Evolutionary conservation across 2,888 invertebrate genomes (phyloP).

Genomic region (Atherix ibis): DNA sequence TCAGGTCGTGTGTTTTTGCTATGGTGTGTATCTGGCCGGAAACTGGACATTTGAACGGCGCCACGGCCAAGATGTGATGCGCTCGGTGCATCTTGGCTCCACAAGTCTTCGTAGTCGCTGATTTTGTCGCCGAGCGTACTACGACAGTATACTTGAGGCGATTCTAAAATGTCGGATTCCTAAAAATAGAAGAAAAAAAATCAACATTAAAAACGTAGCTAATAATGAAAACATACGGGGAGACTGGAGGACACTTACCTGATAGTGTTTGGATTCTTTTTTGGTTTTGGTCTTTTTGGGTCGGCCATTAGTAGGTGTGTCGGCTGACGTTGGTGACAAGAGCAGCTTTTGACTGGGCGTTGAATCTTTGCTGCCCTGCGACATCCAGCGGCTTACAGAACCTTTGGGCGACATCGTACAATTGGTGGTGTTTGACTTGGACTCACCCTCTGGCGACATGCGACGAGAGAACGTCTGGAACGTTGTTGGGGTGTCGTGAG

Average conservation of each 20-base stretch:
- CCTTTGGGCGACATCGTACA: slow-evolving; percentile 50
- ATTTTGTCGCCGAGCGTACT: slow-evolving; percentile 82
- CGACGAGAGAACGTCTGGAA: slow-evolving; percentile 50
- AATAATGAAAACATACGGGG: too few relatives aligned
- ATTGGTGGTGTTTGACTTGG: slow-evolving; percentile 20
- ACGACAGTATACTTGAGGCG: slow-evolving; percentile 65
- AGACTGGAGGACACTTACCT: slow-evolving; percentile 36
- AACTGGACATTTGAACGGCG: slow-evolving; percentile 34
- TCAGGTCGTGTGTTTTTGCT: slow-evolving; percentile 35
- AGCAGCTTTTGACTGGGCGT: slow-evolving; percentile 35
- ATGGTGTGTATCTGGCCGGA: slow-evolving; percentile 25
- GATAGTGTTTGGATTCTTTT: slow-evolving; percentile 56
- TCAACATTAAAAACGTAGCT: not conserved
- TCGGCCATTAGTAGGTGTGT: slow-evolving; percentile 34
- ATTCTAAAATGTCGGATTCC: slow-evolving; percentile 72
- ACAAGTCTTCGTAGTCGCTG: slow-evolving; percentile 90
- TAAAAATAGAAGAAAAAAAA: slow-evolving; percentile 36
- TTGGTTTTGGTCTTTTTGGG: slow-evolving; percentile 35
- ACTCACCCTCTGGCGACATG: slow-evolving; percentile 50
- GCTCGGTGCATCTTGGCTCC: slow-evolving; percentile 47
- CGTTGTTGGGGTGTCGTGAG: slow-evolving; percentile 16
- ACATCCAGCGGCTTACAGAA: slow-evolving; percentile 31
- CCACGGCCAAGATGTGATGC: slow-evolving; percentile 38
- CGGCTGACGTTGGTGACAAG: slow-evolving; percentile 29
- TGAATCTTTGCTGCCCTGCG: slow-evolving; percentile 39